Evolutionary conservation across 2,797 vertebrate genomes (phyloP).

Genomic region (Coendou prehensilis): DNA sequence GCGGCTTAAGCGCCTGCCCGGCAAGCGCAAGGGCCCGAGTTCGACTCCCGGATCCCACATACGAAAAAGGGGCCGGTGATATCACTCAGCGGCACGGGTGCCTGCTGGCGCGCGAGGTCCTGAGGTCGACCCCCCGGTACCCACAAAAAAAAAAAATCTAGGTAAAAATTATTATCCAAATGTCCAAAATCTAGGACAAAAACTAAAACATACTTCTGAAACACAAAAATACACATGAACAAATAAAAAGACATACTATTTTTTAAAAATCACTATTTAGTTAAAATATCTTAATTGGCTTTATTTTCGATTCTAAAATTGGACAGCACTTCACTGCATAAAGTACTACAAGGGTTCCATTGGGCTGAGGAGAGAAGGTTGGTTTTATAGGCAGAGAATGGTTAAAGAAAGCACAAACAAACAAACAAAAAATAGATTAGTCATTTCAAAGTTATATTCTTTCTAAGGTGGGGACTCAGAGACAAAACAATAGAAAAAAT

Average conservation of each 20-base stretch:
- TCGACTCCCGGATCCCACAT: no score
- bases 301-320: not conserved
- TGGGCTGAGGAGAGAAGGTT: not conserved
- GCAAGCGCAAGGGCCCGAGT: no score
- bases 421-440: not conserved
- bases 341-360: not conserved
- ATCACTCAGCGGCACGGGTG: no score
- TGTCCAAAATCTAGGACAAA: constrained; percentile 18
- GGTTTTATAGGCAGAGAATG: not conserved
- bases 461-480: not conserved
- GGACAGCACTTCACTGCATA: not conserved
- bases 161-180: not conserved
- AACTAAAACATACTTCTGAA: constrained; percentile 15
- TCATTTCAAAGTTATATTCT: not conserved
- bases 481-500: not conserved
- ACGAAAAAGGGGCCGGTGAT: no score
- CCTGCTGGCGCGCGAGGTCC: no score
- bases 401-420: not conserved
- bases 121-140: no score
- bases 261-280: not conserved
- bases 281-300: not conserved
- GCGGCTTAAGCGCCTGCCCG: no score
- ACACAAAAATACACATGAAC: constrained; percentile 13
- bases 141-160: no score
- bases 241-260: constrained; percentile 3